These are phyloP conservation scores for Harpalus rubripes DNA, from an alignment of 2,888 invertebrate species.

Conservation along the genomic window DNA sequence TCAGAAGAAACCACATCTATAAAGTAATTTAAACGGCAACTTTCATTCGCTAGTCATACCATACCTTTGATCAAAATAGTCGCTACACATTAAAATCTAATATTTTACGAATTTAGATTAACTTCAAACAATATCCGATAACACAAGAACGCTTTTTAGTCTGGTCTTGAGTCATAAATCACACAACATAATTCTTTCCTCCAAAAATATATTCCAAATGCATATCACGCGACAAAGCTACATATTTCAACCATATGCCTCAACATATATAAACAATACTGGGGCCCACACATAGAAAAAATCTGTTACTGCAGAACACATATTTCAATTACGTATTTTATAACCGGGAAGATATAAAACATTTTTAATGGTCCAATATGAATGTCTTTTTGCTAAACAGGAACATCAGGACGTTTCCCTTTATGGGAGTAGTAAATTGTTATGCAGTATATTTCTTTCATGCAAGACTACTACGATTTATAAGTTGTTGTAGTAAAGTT, in stretches of 20 bases:
- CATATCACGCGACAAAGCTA: constrained; percentile 1
- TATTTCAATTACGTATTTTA: constrained; percentile 2
- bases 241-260: constrained; percentile 21
- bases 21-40: too few relatives aligned
- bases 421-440: background rate
- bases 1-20: too few relatives aligned
- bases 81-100: background rate
- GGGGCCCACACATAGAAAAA: background rate
- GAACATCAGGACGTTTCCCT: background rate
- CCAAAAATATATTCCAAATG: constrained; percentile 22
- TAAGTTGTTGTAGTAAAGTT: background rate
- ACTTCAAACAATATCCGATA: constrained; percentile 29
- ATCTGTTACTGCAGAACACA: background rate
- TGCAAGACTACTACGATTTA: background rate
- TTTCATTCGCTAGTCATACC: too few relatives aligned
- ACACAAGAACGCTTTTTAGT: constrained; percentile 38
- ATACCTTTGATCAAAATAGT: background rate
- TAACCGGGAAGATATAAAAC: background rate
- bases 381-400: background rate
- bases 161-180: background rate
- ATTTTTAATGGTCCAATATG: background rate
- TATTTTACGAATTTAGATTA: constrained; percentile 30
- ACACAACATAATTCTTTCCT: constrained; percentile 19
- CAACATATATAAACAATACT: constrained; percentile 10
- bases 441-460: background rate